phyloP scores from a whole-genome alignment of 1,140 invertebrate species.

The Pseudomyrmex concolor region DNA sequence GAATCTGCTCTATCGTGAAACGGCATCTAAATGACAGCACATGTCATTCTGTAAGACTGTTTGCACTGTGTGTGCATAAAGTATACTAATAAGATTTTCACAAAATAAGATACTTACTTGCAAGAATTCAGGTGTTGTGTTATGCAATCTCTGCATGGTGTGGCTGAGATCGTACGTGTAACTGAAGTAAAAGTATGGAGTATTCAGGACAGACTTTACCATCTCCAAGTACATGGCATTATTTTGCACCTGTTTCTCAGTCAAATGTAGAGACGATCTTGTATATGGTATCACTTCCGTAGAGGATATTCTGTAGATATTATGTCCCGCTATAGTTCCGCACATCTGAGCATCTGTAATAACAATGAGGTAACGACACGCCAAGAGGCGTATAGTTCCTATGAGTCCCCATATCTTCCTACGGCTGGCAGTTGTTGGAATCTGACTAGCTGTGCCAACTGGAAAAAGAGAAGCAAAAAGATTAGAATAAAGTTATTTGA shows the following conservation, averaged over 20 bases:
- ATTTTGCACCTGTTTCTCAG: constrained; percentile 90
- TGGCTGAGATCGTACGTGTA: constrained; percentile 97
- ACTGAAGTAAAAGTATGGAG: constrained; percentile 96
- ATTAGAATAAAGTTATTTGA: too few species aligned
- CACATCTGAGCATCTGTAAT: constrained; percentile 94
- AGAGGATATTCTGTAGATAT: constrained; percentile 93
- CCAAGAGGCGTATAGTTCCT: constrained; percentile 93
- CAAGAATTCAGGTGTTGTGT: constrained; percentile 94
- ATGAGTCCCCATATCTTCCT: constrained; percentile 95
- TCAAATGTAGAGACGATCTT: constrained; percentile 93
- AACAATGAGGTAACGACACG: constrained; percentile 95
- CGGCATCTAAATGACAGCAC: constrained; percentile 85
- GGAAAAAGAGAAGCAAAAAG: constrained; percentile 56
- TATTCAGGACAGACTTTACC: constrained; percentile 91
- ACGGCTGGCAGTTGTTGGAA: constrained; percentile 87
- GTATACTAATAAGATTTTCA: not conserved
- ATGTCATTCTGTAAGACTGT: not conserved
- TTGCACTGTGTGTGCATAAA: not conserved
- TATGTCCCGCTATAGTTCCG: constrained; percentile 93
- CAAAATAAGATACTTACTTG: constrained; percentile 82
- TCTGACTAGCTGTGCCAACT: constrained; percentile 86
- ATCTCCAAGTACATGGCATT: constrained; percentile 93
- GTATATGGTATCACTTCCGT: constrained; percentile 95
- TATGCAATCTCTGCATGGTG: constrained; percentile 94
- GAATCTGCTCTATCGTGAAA: constrained; percentile 92